Base-by-base conservation (phyloP, 2,888 invertebrate species). In the Drosophila rellima region DNA sequence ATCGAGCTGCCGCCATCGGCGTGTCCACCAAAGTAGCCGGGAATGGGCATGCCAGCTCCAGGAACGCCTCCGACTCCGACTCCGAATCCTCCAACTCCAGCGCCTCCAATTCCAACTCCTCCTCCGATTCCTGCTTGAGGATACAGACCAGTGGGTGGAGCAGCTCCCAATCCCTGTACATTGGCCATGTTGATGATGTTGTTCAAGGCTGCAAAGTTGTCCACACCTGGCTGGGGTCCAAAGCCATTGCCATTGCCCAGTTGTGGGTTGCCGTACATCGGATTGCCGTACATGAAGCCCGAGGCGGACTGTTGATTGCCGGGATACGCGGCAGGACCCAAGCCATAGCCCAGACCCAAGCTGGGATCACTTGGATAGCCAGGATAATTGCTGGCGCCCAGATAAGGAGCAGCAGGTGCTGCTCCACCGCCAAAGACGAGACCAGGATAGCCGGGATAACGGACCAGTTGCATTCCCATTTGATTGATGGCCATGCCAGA, bases 141-240 rank as follows among this genome's bases (percentile, higher is more conserved):
- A 42, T 72, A 87, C 3, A 74, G 18, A 17, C 76, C 80, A 10
- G 55, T n/a, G 20, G 20, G 23, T 5, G 59, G 35, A 10, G 37
- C 39, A n/a, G 42, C 61, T 11, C 54, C 64, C n/a, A 86, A 23
- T 5, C 81, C 85, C 35, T 74, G 85, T 0, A 26, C 45, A 44
- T 84, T 87, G 56, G 74, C 87, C 80, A 81, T 63, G 44, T 77
- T 76, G 10, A 83, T 57, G 2, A 86, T 68, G 50, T 62, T 78
- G 67, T 75, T 81, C 3, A 84, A 50, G 4, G 72, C 52, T 4
- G 71, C 70, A 23, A 54, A 83, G 57, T 78, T 72, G 26, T 88
- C 88, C 66, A 82, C 60, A 11, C 72, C 39, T 0, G 70, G 56
- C 37, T 78, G 82, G 0, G 68, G 63, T 62, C 45, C 80, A 23